Evolutionary conservation across 2,888 invertebrate species (phyloP), one percentile per base, ranked within the genome.

Genomic region (Oegoconia quadripuncta): DNA sequence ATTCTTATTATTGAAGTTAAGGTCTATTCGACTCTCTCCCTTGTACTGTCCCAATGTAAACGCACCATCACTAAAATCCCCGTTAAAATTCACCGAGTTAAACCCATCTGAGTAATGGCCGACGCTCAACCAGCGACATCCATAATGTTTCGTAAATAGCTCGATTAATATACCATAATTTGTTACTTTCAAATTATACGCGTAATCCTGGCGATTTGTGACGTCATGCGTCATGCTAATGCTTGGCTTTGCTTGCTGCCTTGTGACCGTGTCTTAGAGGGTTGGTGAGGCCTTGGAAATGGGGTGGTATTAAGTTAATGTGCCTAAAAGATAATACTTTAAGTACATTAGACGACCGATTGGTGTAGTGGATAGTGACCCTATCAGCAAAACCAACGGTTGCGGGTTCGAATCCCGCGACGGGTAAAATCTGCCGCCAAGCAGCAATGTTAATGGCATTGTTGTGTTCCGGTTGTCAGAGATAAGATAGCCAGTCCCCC

Each of bases 21-120:
- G n/a, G n/a, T 29, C 2, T 16, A 29, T 16, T 16, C 12, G 3
- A n/a, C 3, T 32, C 8, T 15, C 15, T n/a, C 18, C 12, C 41
- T 15, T 43, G 26, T 34, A 51, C 44, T 49, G 22, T 13, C 37
- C 6, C 32, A 8, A n/a, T 48, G 34, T 43, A 52, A 77, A 69
- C 62, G 55, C 38, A 39, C 54, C 49, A 37, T 39, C 22, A 50
- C 45, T 66, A 62, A 72, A 77, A 71, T 64, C 73, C 73, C 72
- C 61, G 78, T 80, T 81, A 78, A 80, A 82, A 79, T 77, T 80
- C 78, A 77, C 64, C 71, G 71, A 74, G 75, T 73, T 81, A 77
- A 81, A 55, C 76, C 73, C 47, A 41, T 45, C 63, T 79, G 79
- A 80, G 64, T 79, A 76, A 83, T 79, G 70, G 71, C 56, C 46